These are phyloP conservation scores for Drosophila hamatofila DNA, from an alignment of 2,888 invertebrate species.

Conservation along the genomic window DNA sequence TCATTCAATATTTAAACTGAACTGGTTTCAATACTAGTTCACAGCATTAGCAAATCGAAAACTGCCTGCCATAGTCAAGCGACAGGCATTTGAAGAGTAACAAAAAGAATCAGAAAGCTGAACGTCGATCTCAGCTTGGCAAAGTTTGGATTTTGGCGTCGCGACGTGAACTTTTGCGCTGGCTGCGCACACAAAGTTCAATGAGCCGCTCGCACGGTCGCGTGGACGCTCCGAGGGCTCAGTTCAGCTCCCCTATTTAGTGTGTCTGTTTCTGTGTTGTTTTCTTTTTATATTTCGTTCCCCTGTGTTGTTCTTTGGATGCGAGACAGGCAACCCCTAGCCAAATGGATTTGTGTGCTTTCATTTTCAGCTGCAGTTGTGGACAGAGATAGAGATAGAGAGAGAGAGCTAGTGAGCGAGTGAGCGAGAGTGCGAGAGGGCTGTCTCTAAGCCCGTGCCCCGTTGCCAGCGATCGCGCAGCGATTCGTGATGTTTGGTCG, in stretches of 20 bases:
- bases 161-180: constrained; percentile 69
- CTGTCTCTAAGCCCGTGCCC: constrained; percentile 71
- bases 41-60: background rate
- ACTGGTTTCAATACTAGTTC: background rate
- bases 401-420: constrained; percentile 5
- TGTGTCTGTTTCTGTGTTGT: constrained; percentile 2
- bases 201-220: constrained; percentile 57
- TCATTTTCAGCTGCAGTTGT: constrained; percentile 71
- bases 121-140: constrained; percentile 43
- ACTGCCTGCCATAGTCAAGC: background rate
- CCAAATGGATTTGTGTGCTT: constrained; percentile 51
- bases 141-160: constrained; percentile 67
- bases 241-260: constrained; percentile 69
- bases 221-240: constrained; percentile 25
- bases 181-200: constrained; percentile 72
- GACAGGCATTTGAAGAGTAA: background rate
- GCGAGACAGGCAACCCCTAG: constrained; percentile 65
- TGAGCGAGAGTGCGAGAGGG: constrained; percentile 13
- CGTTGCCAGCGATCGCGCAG: constrained; percentile 34
- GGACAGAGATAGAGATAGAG: constrained; percentile 11
- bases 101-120: constrained; percentile 35
- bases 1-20: background rate
- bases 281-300: constrained; percentile 25
- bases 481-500: constrained; percentile 62
- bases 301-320: constrained; percentile 30